These are phyloP conservation scores for Chromis chromis DNA, from an alignment of 2,797 vertebrate genomes.

Conservation along the genomic window DNA sequence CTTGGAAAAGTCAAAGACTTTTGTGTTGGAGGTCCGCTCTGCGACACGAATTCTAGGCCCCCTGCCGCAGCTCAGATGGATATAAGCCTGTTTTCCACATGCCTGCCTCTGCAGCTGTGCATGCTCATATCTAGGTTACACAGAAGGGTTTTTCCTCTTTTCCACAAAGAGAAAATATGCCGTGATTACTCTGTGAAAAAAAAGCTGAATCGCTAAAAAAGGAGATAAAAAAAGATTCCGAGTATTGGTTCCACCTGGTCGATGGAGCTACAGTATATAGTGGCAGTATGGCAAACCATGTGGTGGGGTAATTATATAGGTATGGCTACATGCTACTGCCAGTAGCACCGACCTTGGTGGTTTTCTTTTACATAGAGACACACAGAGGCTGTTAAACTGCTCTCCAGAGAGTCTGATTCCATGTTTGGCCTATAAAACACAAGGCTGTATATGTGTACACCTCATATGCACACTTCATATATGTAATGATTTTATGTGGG, in stretches of 20 bases:
- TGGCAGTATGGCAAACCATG: slow-evolving; percentile 42
- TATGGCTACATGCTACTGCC: slow-evolving; percentile 65
- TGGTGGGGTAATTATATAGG: slow-evolving; percentile 74
- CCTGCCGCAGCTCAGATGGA: slow-evolving; percentile 72
- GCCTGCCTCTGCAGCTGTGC: slow-evolving; percentile 81
- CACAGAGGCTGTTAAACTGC: slow-evolving; percentile 36
- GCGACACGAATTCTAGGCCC: slow-evolving; percentile 64
- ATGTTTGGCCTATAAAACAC: slow-evolving; percentile 38
- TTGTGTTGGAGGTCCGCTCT: slow-evolving; percentile 68
- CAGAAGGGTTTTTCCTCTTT: slow-evolving; percentile 66
- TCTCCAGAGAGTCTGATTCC: slow-evolving; percentile 39
- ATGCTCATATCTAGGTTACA: slow-evolving; percentile 77
- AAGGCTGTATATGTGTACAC: slow-evolving; percentile 28
- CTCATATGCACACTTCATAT: slow-evolving; percentile 29
- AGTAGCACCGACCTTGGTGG: slow-evolving; percentile 64
- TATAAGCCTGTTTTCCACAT: slow-evolving; percentile 82
- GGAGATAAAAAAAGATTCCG: slow-evolving; percentile 67
- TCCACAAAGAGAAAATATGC: slow-evolving; percentile 70
- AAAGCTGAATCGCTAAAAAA: slow-evolving; percentile 69
- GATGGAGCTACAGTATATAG: slow-evolving; percentile 36
- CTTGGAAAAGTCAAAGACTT: slow-evolving; percentile 60
- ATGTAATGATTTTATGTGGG: slow-evolving; percentile 53
- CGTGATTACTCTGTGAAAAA: slow-evolving; percentile 65
- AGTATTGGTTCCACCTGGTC: slow-evolving; percentile 80
- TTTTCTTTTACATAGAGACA: slow-evolving; percentile 62